Base-by-base conservation (phyloP, 2,797 vertebrate genomes). In the Pangasius djambal region DNA sequence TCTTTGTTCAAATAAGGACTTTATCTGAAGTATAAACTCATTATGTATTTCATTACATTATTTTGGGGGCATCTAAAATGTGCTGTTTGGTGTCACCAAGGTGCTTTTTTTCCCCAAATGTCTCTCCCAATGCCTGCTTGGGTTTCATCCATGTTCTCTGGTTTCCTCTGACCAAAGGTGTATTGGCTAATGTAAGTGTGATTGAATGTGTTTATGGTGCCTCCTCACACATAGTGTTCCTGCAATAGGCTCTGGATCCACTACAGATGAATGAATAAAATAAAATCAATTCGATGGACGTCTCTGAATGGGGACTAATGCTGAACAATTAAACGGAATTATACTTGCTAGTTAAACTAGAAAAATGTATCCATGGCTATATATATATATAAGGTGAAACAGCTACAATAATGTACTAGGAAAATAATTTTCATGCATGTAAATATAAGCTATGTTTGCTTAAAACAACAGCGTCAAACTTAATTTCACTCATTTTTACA, bases 41-140 rank as follows among this genome's bases (percentile, higher is more conserved):
- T 83, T 63, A 44, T 20, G 57, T 63, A 4, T 83, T 83, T 44
- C 37, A 83, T 63, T 83, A 40, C 4, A 16, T n/a, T 83, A 83
- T 65, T 61, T 81, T 57, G 44, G 44, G 15, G 50, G 78, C 18
- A 15, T 81, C 8, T 37, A 28, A 57, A 57, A 57, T 10, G 9
- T 34, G 15, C 25, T 18, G n/a, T 44, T 52, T 78, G 28, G 67
- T 6, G 31, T 70, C n/a, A 18, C 67, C 13, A 40, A 37, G 69
- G 69, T 37, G 69, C 69, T 48, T 48, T 48, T 48, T 48, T 20
- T 1, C 0, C 13, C 15, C 37, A 74, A 40, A 74, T 50, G 72
- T 44, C 4, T 75, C 40, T 75, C 34, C 40, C 20, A 50, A 25
- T 50, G 25, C 28, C 72, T 28, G 44, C 3, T 50, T 77, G 74